Base-by-base conservation (phyloP, 2,113 vertebrate species). In the Lagenorhynchus albirostris region DNA sequence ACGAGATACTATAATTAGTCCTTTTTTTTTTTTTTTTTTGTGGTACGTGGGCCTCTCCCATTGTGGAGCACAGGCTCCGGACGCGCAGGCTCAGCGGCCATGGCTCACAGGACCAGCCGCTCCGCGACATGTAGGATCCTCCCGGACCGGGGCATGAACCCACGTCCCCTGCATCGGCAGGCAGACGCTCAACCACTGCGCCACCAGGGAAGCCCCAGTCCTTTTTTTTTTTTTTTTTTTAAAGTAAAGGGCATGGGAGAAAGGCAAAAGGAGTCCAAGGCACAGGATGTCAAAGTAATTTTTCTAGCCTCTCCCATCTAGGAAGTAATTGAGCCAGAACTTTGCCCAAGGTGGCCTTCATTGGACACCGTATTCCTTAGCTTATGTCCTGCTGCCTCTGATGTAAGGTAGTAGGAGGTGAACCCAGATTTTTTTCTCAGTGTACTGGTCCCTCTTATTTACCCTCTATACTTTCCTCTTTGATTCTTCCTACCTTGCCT, bases 281-380 rank as follows among this genome's bases (percentile, higher is more conserved):
- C 15, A 62, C 7, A 73, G 53, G 36, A 50, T 67, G 20, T 71
- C 67, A 68, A 94, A 47, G 29, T 31, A 33, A 41, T 67, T 73
- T 44, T 67, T 33, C 17, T n/a, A 31, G 50, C 9, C 1, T 93
- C n/a, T 60, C 0, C 4, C 17, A 65, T 4, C 2, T 2, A 50
- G 53, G 36, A 60, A 73, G 38, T 53, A 20, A 21, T 53, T 85
- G 65, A 50, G 9, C 44, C 33, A 62, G 67, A 82, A 92, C 25
- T 2, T 25, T 36, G n/a, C 25, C 10, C 8, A 4, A 5, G 47
- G n/a, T 12, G 31, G n/a, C 26, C 1, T 29, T n/a, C 47, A 7
- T 14, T 15, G 55, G 25, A 92, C 17, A n/a, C 25, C 53, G 5
- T 31, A 36, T 47, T 92, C 53, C 38, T 14, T n/a, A 68, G 50